Conservation (phyloP, 2,797 vertebrate species). For the Bradypodion pumilum region DNA sequence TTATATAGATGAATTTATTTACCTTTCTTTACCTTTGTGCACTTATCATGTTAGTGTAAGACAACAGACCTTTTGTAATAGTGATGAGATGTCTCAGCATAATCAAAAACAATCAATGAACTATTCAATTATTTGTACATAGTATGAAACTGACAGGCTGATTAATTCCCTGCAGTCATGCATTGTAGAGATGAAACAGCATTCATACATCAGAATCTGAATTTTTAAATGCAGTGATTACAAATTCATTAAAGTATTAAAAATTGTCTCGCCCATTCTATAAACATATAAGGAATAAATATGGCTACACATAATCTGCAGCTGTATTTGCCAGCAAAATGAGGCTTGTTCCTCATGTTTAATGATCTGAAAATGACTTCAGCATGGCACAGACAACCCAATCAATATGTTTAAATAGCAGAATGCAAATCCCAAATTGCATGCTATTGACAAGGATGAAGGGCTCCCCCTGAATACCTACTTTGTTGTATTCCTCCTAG, state of each 20-base stretch:
- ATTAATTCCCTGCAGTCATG: slow-evolving; percentile 6
- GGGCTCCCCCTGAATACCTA: background rate
- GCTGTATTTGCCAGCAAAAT: slow-evolving; percentile 13
- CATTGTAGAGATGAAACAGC: slow-evolving; percentile 3
- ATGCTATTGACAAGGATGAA: background rate
- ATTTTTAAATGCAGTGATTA: slow-evolving; percentile 23
- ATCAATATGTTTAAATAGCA: slow-evolving; percentile 29
- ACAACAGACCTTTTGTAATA: background rate
- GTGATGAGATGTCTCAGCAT: background rate
- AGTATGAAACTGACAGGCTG: slow-evolving; percentile 13
- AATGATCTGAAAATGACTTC: slow-evolving; percentile 38
- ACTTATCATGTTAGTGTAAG: background rate
- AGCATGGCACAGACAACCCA: background rate
- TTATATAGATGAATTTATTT: background rate
- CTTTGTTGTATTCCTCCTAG: background rate
- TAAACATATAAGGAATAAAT: slow-evolving; percentile 29
- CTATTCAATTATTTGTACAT: slow-evolving; percentile 1
- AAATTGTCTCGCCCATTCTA: slow-evolving; percentile 19
- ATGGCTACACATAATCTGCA: slow-evolving; percentile 14
- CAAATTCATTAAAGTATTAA: slow-evolving; percentile 36
- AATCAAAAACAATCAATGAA: slow-evolving; percentile 8
- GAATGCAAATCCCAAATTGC: slow-evolving; percentile 7
- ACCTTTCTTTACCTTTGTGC: background rate
- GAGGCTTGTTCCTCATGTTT: slow-evolving; percentile 22
- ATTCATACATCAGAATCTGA: slow-evolving; percentile 15